phyloP scores from a whole-genome alignment of 2,888 invertebrate genomes.

The Clanis bilineata region DNA sequence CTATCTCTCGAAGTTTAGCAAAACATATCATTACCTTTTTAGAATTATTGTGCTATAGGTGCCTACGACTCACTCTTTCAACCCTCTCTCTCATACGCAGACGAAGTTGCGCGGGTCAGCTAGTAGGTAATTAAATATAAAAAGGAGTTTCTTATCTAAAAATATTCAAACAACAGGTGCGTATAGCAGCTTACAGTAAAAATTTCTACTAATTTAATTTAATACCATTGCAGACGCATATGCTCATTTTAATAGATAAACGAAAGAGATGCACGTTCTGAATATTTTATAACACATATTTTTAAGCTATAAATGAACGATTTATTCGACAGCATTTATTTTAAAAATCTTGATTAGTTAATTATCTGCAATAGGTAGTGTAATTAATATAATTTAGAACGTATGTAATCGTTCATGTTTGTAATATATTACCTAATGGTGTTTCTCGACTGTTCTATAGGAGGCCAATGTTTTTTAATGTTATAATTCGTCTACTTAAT shows the following conservation, averaged over 20 bases:
- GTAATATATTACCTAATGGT: too few relatives aligned
- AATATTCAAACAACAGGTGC: constrained; percentile 34
- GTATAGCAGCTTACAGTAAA: constrained; percentile 27
- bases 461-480: too few relatives aligned
- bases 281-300: constrained; percentile 16
- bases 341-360: neutral
- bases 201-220: constrained; percentile 38
- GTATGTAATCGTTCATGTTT: too few relatives aligned
- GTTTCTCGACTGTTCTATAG: too few relatives aligned
- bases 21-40: too few relatives aligned
- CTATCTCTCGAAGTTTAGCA: too few relatives aligned
- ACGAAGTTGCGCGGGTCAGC: too few relatives aligned
- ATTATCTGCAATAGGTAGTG: neutral
- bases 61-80: too few relatives aligned
- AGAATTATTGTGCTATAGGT: too few relatives aligned
- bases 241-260: constrained; percentile 11
- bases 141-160: constrained; percentile 36
- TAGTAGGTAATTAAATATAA: constrained; percentile 37
- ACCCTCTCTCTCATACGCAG: too few relatives aligned
- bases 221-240: constrained; percentile 17
- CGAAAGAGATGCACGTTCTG: neutral
- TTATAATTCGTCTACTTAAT: too few relatives aligned
- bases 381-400: too few relatives aligned
- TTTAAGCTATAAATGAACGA: neutral
- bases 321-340: neutral